Evolutionary conservation across 1,140 invertebrate genomes (phyloP).

Genomic region (Drosophila pectinifera): DNA sequence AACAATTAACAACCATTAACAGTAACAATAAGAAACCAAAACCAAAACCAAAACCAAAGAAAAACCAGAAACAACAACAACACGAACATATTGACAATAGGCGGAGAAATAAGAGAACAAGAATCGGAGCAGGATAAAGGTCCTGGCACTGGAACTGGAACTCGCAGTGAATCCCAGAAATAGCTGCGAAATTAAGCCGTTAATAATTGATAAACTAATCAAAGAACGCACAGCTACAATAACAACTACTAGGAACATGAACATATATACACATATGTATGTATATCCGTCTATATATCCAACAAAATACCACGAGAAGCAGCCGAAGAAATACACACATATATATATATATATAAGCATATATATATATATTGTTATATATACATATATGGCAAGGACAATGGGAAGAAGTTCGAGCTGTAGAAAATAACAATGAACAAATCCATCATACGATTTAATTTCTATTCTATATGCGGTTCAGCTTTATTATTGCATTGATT

Average conservation of each 20-base stretch:
- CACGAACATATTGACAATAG: constrained; percentile 51
- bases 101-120: constrained; percentile 12
- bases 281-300: constrained; percentile 23
- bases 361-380: constrained; percentile 4
- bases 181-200: constrained; percentile 34
- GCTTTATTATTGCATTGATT: constrained; percentile 85
- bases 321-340: neutral
- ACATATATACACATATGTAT: constrained; percentile 36
- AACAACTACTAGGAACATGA: constrained; percentile 41
- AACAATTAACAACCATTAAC: constrained; percentile 38
- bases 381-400: constrained; percentile 14
- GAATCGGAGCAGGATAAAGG: constrained; percentile 14
- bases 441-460: constrained; percentile 85
- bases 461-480: constrained; percentile 85
- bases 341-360: constrained; percentile 3
- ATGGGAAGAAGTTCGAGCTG: constrained; percentile 16
- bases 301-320: constrained; percentile 4
- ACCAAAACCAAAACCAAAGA: constrained; percentile 16
- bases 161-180: constrained; percentile 16
- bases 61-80: constrained; percentile 32
- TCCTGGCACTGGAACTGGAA: constrained; percentile 27
- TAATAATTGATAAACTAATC: constrained; percentile 43
- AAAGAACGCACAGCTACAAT: constrained; percentile 51
- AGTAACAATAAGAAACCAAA: constrained; percentile 23
- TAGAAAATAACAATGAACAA: constrained; percentile 46